phyloP scores from a whole-genome alignment of 2,888 invertebrate species.

The Invenusta paracnida region DNA sequence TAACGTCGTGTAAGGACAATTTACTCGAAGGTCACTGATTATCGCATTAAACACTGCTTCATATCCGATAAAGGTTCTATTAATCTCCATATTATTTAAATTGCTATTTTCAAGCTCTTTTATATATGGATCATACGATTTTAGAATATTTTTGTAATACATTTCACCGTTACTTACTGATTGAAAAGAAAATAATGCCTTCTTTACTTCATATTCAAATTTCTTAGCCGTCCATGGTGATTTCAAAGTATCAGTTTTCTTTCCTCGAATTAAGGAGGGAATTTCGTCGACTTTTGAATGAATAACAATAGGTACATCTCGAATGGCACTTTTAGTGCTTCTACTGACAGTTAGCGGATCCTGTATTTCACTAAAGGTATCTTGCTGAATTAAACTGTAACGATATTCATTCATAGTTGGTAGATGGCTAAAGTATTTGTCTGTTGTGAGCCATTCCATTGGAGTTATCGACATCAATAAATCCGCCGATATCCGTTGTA shows the following conservation, averaged over 20 bases:
- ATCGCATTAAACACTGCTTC: conserved; percentile 32
- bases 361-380: background rate
- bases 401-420: conserved; percentile 24
- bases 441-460: background rate
- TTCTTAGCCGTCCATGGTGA: background rate
- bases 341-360: background rate
- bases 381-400: conserved; percentile 8
- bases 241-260: background rate
- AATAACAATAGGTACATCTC: conserved; percentile 21
- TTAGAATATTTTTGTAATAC: conserved; percentile 18
- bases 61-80: background rate
- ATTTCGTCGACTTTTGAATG: conserved; percentile 9
- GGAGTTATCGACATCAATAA: conserved; percentile 12
- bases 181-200: background rate
- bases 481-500: conserved; percentile 21
- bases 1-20: conserved; percentile 25
- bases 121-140: background rate
- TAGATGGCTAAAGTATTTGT: conserved; percentile 3
- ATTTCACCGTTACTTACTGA: background rate
- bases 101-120: conserved; percentile 21
- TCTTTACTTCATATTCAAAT: background rate
- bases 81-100: background rate
- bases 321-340: background rate
- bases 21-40: conserved; percentile 8
- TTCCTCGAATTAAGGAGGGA: background rate